Evolutionary conservation across 2,797 vertebrate genomes (phyloP).

Genomic region (Poecile montanus): DNA sequence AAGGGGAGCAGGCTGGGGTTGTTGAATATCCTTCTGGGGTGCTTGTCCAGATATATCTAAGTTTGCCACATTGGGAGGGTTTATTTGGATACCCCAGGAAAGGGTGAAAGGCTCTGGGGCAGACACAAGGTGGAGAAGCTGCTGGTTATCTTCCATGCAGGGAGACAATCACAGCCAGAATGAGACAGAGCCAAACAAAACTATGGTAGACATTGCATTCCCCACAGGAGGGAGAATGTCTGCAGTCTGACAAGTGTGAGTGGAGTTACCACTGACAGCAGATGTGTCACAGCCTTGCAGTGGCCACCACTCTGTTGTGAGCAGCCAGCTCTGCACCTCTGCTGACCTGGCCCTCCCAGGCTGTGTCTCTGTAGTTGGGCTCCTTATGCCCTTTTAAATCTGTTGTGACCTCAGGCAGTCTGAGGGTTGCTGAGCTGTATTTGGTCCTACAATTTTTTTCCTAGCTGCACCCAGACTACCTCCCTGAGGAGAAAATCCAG

Average conservation of each 20-base stretch:
- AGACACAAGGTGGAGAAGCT: background rate
- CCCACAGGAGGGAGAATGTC: background rate
- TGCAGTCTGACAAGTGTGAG: background rate
- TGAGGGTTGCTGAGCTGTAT: background rate
- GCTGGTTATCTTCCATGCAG: background rate
- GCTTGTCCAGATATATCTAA: background rate
- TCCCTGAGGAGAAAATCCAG: conserved; percentile 85
- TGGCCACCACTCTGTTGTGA: background rate
- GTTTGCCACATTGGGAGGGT: background rate
- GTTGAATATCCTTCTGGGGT: background rate
- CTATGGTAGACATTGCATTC: background rate
- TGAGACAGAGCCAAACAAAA: background rate
- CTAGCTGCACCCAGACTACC: conserved; percentile 78
- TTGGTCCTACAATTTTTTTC: background rate
- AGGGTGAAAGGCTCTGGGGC: background rate
- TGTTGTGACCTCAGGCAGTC: background rate
- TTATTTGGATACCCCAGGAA: background rate
- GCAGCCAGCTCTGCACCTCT: background rate
- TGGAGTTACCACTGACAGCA: background rate
- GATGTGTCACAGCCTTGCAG: fast-evolving
- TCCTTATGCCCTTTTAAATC: background rate
- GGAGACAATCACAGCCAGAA: background rate
- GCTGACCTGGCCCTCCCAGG: background rate
- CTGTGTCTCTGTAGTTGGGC: background rate
- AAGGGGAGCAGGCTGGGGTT: background rate